Percentiles rank a stretch among this genome's conserved stretches.
Evolutionary conservation across 2,888 invertebrate genomes (phyloP).

Genomic region (Chirona hameri): DNA sequence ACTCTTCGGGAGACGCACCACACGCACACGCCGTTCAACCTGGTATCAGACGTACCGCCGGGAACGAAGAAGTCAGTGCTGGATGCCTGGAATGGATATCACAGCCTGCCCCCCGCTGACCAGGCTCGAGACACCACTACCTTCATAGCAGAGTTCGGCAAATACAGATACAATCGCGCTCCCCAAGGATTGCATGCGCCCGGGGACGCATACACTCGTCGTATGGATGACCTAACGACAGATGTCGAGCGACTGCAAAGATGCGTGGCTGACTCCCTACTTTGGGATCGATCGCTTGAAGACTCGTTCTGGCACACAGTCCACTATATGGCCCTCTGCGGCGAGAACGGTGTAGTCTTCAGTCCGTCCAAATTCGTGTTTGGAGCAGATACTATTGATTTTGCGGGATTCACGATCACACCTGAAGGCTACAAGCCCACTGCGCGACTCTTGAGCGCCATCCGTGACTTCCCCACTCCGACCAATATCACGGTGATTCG

Average conservation of each 20-base stretch:
- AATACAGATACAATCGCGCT: neutral
- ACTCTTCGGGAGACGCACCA: neutral
- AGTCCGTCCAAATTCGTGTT: neutral
- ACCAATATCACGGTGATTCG: too few relatives aligned
- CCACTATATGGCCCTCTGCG: neutral
- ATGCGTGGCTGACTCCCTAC: neutral
- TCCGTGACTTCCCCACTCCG: neutral
- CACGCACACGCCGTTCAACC: neutral
- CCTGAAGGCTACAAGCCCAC: neutral
- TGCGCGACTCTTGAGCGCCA: neutral
- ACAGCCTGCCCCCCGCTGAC: neutral
- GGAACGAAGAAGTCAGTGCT: too few relatives aligned
- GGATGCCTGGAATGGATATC: too few relatives aligned
- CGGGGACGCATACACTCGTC: neutral
- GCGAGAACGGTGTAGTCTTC: neutral
- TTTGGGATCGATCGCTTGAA: neutral
- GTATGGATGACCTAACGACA: neutral
- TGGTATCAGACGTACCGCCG: neutral
- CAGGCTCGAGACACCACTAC: neutral
- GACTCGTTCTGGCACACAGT: neutral
- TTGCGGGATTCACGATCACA: neutral
- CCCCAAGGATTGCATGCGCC: neutral
- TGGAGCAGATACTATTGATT: neutral
- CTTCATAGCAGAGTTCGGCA: neutral
- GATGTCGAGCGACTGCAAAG: neutral